A percentile compares a stretch with the other conserved stretches of the same genome.
These are phyloP conservation scores for Philonicus albiceps DNA, from an alignment of 2,888 invertebrate genomes.

Conservation along the genomic window DNA sequence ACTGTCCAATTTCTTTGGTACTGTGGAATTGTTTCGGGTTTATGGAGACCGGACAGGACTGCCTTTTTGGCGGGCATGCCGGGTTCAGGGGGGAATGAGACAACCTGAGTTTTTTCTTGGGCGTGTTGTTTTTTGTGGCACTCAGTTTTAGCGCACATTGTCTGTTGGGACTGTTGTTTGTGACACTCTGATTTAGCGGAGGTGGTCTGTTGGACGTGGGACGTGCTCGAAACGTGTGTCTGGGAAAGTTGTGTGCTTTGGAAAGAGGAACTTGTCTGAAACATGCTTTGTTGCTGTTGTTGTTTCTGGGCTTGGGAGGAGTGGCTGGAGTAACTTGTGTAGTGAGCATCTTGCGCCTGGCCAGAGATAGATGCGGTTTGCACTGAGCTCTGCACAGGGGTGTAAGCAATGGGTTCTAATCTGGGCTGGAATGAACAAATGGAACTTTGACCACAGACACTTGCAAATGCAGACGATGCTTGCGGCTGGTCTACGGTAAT, in stretches of 20 bases:
- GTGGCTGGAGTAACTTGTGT: constrained; percentile 45
- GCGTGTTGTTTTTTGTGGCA: constrained; percentile 38
- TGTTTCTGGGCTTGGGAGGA: constrained; percentile 54
- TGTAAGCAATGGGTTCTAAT: constrained; percentile 54
- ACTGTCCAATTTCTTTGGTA: constrained; percentile 72
- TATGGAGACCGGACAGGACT: constrained; percentile 68
- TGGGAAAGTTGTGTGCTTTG: constrained; percentile 42
- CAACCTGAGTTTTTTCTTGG: constrained; percentile 57
- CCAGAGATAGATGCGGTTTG: not conserved
- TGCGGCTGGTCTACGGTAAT: not conserved
- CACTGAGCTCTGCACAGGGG: not conserved
- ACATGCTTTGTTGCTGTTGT: constrained; percentile 50
- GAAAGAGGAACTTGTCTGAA: constrained; percentile 53
- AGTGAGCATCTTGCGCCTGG: not conserved
- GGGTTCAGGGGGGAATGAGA: constrained; percentile 60
- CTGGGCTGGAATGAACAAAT: constrained; percentile 61
- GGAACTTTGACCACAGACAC: constrained; percentile 52
- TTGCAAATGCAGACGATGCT: constrained; percentile 59
- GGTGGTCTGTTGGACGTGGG: constrained; percentile 27
- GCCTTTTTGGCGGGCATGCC: constrained; percentile 55
- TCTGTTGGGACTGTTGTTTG: constrained; percentile 43
- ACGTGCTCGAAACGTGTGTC: not conserved
- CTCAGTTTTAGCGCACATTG: constrained; percentile 47
- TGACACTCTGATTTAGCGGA: constrained; percentile 46
- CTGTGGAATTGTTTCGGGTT: constrained; percentile 70